Evolutionary conservation across 1,140 invertebrate species (phyloP), one percentile per base, ranked within the genome.

Genomic region (Dermatophagoides farinae): DNA sequence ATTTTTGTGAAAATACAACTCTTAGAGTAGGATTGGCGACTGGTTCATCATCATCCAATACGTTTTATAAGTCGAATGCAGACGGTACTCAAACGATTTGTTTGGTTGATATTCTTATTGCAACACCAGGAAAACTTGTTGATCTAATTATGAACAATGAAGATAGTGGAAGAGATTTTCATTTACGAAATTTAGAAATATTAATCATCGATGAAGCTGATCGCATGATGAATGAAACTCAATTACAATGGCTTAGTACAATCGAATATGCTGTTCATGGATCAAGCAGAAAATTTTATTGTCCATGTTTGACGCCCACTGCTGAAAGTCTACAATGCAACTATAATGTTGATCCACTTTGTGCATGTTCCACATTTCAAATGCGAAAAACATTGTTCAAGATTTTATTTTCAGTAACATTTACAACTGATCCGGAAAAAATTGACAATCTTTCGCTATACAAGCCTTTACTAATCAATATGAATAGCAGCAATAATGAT

Each of bases 381-480:
- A n/a, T 6, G 8, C 52, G 16, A 37, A 46, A 63, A 60, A 69
- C 65, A 55, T 81, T 89, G 2, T 91, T 97, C 62, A 97, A 96
- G 71, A 73, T 97, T 8, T 73, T 97, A 11, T 93, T 96, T 69
- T 97, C 92, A 12, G 93, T 93, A 8, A 97, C 93, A 4, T 71
- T 97, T 11, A 88, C 90, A 0, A 87, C 92, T 69, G 88, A 97
- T 76, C 90, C 92, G 9, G 90, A 97, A 73, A 87, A 90, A 70
- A 75, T 98, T 25, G 81, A 88, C 65, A 78, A 82, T 61, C 76
- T 96, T 62, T 81, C 83, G 16, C 74, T 98, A 0, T 95, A 90
- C 69, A 82, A 88, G 69, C 93, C 93, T 0, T 86, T 83, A 70
- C 73, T 97, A 1, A 96, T 95, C 67, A 87, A 63, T 14, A 49